Base-by-base conservation (phyloP, 2,113 vertebrate species). In the Tetrax tetrax region DNA sequence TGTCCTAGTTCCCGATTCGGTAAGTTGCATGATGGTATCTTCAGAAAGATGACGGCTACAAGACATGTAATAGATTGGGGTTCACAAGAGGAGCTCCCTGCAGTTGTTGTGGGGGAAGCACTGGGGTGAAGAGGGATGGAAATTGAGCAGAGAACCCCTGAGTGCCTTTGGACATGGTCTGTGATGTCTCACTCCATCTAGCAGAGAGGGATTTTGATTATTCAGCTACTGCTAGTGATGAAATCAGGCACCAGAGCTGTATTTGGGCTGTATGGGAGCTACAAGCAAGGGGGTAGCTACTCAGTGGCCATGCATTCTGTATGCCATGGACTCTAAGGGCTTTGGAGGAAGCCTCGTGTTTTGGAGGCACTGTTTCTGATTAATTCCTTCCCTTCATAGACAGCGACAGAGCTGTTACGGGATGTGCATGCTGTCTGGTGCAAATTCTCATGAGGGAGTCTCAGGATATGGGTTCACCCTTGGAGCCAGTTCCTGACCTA, bases 381-480 rank as follows among this genome's bases (percentile, higher is more conserved):
- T 37, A 69, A 12, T 37, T 10, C 6, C 21, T 53, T 74, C 33
- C 45, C 63, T 64, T 77, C 1, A 1, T 2, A 47, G 29, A 21
- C 22, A 77, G 48, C 3, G 6, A 12, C 48, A 38, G 4, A 71
- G 61, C 29, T 72, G 24, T 45, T 16, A 33, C 1, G 0, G 11
- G 8, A 22, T 11, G 33, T 17, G 0, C 2, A 2, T 81, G 25
- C n/a, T 38, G 20, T 12, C 38, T 35, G 37, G 14, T 64, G 20
- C 33, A 71, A 23, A 21, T 51, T 29, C 66, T 79, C 35, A 48
- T 0, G 0, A 29, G 21, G 0, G 1, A 29, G 2, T 57, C 47
- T 47, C 25, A 19, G 59, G 29, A 14, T 11, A 4, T 33, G 12
- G 20, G 24, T 61, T 59, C 48, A 20, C n/a, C 9, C 25, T 45